phyloP scores from a whole-genome alignment of 37 sponge, comb jelly and placozoan species.

The Agelas oroides region DNA sequence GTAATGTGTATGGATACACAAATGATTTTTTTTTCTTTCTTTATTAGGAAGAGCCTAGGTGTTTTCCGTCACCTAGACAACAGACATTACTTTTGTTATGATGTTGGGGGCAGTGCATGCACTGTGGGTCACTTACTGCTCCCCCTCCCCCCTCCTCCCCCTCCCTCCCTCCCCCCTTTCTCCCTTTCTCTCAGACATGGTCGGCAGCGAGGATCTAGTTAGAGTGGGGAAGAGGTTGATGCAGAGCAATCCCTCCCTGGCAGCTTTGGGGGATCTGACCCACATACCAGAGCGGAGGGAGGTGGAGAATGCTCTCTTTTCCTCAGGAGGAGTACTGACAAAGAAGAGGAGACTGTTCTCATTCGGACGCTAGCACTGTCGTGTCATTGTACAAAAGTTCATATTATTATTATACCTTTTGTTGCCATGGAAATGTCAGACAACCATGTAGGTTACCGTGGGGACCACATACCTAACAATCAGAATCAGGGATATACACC shows the following conservation, averaged over 20 bases:
- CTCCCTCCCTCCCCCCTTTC: not conserved
- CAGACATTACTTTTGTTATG: no score
- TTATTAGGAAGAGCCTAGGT: no score
- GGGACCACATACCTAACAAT: no score
- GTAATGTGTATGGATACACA: no score
- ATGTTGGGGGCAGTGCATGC: no score
- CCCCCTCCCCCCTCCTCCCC: not conserved
- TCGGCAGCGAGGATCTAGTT: constrained; percentile 56
- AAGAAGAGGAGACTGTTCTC: constrained; percentile 50
- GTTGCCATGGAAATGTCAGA: no score
- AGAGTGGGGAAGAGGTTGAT: constrained; percentile 60
- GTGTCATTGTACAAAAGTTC: no score
- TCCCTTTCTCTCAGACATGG: constrained; percentile 42
- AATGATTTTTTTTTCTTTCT: no score
- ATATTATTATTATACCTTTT: no score
- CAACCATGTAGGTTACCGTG: no score
- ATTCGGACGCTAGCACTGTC: constrained; percentile 49
- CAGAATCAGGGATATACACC: no score
- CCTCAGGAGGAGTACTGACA: constrained; percentile 9
- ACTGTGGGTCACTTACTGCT: not conserved
- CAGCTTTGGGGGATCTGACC: constrained; percentile 72
- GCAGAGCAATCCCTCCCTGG: constrained; percentile 49
- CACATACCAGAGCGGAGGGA: constrained; percentile 57
- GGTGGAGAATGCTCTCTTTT: constrained; percentile 53
- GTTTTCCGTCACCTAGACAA: no score